Base-by-base conservation (phyloP, 2,113 vertebrate genomes). In the Xenopus tropicalis region DNA sequence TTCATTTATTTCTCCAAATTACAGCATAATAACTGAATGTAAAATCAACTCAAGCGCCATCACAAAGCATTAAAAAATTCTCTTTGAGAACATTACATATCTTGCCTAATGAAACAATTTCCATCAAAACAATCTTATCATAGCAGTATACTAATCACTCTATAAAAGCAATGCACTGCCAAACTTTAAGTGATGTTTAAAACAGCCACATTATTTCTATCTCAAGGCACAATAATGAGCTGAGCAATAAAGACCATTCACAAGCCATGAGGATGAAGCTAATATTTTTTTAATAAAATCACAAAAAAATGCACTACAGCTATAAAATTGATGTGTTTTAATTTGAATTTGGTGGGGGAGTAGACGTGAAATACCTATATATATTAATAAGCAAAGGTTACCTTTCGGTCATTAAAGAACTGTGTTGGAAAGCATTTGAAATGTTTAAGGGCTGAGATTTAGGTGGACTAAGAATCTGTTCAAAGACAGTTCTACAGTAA, bases 51-150 rank as follows among this genome's bases (percentile, higher is more conserved):
- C 21, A 59, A 59, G 57, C 21, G 6, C 57, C 14, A 59, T 59
- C 57, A 59, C 22, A 24, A 23, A 14, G 20, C 57, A 59, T 59
- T 14, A 19, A 57, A 19, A 59, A 23, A 21, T 5, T 57, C 46
- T 14, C 57, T 23, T 24, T 23, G 20, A 59, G 20, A 59, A 22
- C 57, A 23, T 59, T 59, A 59, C 22, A 59, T 59, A 59, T 59
- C 57, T 59, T 59, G 57, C 57, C 57, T 59, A 59, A 59, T 59
- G 22, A 59, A 59, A 59, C 57, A 59, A 23, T 59, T 59, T 59
- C 57, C 57, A 59, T 59, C 57, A 59, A 59, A 59, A 23, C 57
- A 59, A 17, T 59, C 57, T 59, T 59, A 24, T 59, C 57, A 59
- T 22, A 59, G 57, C 57, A 59, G 57, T 59, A 24, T 23, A 23